These are phyloP conservation scores for Pinna nobilis DNA, from an alignment of 1,140 invertebrate genomes.

Conservation along the genomic window DNA sequence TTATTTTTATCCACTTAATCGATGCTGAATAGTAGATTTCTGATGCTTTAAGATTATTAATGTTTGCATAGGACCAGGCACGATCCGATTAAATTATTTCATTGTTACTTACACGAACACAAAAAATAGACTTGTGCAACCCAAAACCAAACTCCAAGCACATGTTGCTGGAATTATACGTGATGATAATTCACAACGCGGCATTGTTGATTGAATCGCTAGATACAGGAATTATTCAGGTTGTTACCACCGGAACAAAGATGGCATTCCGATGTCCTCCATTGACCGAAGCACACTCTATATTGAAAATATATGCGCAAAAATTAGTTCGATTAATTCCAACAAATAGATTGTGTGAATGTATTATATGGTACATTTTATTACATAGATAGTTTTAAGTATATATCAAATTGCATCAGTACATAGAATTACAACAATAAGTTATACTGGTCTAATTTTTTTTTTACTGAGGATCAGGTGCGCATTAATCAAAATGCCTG, in stretches of 20 bases:
- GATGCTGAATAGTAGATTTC: too few species aligned
- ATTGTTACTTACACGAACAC: constrained; percentile 92
- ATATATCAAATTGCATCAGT: not conserved
- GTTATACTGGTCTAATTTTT: not conserved
- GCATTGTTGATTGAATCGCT: constrained; percentile 43
- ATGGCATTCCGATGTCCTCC: constrained; percentile 52
- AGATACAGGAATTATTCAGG: not conserved
- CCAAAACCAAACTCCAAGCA: constrained; percentile 94
- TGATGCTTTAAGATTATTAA: too few species aligned
- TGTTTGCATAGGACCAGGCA: too few species aligned
- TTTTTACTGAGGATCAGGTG: not conserved
- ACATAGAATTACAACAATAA: not conserved
- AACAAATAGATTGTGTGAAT: not conserved
- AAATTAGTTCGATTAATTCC: too few species aligned
- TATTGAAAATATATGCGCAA: too few species aligned
- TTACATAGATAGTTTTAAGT: not conserved
- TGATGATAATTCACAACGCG: constrained; percentile 67
- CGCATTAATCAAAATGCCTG: not conserved
- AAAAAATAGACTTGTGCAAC: constrained; percentile 94
- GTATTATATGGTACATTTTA: not conserved
- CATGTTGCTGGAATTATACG: constrained; percentile 90
- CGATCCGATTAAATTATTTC: constrained; percentile 25
- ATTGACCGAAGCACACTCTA: constrained; percentile 38
- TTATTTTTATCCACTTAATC: too few species aligned
- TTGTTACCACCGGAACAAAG: constrained; percentile 28